Conservation (phyloP, 2,113 vertebrate species). For the Mellivora capensis region DNA sequence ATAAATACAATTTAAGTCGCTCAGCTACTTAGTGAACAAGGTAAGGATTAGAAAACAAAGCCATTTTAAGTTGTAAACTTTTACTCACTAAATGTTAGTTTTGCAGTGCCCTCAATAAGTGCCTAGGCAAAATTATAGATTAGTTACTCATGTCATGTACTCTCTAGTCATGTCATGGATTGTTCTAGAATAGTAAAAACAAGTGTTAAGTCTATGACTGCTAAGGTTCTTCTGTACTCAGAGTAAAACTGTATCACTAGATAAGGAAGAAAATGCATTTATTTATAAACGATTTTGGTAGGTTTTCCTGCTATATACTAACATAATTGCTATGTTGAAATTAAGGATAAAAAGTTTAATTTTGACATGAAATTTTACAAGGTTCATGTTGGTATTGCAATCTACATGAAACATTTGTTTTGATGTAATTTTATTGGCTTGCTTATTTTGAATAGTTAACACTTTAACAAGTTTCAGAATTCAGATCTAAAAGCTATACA, state of each 20-base stretch:
- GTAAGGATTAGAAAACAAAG: constrained; percentile 10
- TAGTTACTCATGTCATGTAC: not conserved
- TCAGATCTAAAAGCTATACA: not conserved
- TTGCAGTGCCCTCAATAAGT: not conserved
- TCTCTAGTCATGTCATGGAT: not conserved
- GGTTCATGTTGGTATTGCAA: not conserved
- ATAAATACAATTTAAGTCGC: not conserved
- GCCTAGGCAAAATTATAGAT: constrained; percentile 14
- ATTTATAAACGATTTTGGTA: not conserved
- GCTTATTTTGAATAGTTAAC: constrained; percentile 8
- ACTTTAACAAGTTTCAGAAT: not conserved
- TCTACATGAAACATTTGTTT: not conserved
- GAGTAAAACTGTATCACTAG: not conserved
- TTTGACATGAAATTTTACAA: constrained; percentile 13
- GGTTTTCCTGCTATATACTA: not conserved
- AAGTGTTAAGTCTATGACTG: not conserved
- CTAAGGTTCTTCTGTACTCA: not conserved
- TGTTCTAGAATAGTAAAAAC: constrained; percentile 13
- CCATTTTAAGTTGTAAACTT: constrained; percentile 22
- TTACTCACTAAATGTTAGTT: constrained; percentile 32
- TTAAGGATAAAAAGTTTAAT: not conserved
- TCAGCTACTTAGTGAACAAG: not conserved
- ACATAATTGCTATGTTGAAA: constrained; percentile 17
- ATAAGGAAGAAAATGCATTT: not conserved
- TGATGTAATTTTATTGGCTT: not conserved